Conservation (phyloP, 2,888 invertebrate species). For the Chirona hameri region DNA sequence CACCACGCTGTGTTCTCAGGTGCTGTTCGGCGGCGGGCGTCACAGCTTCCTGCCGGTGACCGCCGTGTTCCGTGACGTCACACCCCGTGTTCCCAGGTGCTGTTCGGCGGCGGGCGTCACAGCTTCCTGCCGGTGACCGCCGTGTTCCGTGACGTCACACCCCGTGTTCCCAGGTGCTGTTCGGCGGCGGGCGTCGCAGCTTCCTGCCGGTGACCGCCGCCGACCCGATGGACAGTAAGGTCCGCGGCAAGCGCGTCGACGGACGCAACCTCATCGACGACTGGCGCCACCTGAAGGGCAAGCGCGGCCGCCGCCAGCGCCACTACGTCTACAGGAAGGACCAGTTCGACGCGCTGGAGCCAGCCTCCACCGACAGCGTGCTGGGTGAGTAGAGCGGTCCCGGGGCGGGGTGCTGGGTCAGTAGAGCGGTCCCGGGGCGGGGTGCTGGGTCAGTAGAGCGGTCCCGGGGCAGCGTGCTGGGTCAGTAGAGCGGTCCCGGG, state of each 20-base stretch:
- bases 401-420: too few species aligned
- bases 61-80: constrained; percentile 44
- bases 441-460: too few species aligned
- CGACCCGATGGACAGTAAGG: constrained; percentile 66
- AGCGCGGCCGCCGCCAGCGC: constrained; percentile 56
- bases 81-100: constrained; percentile 55
- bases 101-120: constrained; percentile 71
- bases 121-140: constrained; percentile 71
- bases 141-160: too few species aligned
- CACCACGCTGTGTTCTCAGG: constrained; percentile 51
- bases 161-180: constrained; percentile 58
- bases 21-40: constrained; percentile 72
- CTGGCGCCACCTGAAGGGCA: constrained; percentile 71
- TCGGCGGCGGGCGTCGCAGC: constrained; percentile 73
- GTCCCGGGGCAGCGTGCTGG: too few species aligned
- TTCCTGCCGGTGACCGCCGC: constrained; percentile 67
- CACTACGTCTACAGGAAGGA: constrained; percentile 71
- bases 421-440: too few species aligned
- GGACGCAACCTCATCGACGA: constrained; percentile 74
- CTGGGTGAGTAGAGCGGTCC: constrained; percentile 56
- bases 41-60: constrained; percentile 70
- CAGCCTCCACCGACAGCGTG: constrained; percentile 66
- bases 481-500: too few species aligned
- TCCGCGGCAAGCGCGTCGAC: constrained; percentile 64
- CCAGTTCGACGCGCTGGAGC: constrained; percentile 65